Base-by-base conservation (phyloP, 2,888 invertebrate species). In the Lutraria lutraria region DNA sequence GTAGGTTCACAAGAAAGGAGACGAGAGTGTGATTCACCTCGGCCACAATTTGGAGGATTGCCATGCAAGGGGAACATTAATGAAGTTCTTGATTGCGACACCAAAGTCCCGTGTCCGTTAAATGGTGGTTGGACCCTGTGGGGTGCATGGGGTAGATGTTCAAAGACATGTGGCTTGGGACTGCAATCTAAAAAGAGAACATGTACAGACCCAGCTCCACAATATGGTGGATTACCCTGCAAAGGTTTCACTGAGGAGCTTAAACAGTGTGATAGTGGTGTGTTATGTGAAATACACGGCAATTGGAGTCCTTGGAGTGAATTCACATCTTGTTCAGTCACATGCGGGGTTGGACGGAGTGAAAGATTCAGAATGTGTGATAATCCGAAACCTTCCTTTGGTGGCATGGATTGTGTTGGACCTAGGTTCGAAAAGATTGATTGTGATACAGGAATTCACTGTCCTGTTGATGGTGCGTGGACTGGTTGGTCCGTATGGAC, bases 81-180 rank as follows among this genome's bases (percentile, higher is more conserved):
- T 15, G 91, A 93, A 25, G 29, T 87, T n/a, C 68, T n/a, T 31
- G 82, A 86, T 2, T 93, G 93, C 68, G 52, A 83, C 52, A 85
- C 82, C 16, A 81, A 79, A 43, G 60, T 76, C n/a, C 79, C 79
- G 8, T 93, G 93, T 88, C 89, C 91, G 15, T 83, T 88, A 21
- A 79, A 91, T 84, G 92, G 92, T n/a, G 85, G 81, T 3, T 92
- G 91, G 92, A 81, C 90, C 0, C 43, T 82, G 12, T 92, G 92
- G 92, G 63, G 82, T 19, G 54, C 83, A 19, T 88, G 83, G 85
- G 83, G 86, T 10, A 54, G n/a, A 19, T 92, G 92, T 83, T 83
- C 86, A 10, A 83, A 54, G 15, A 72, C 88, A 0, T 92, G 92
- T 83, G 92, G 91, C 4, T 34, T 76, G 15, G 91, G 92, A 68